Percentiles rank a stretch among this genome's conserved stretches.
These are phyloP conservation scores for Idaea straminata DNA, from an alignment of 2,888 invertebrate genomes.

Conservation along the genomic window DNA sequence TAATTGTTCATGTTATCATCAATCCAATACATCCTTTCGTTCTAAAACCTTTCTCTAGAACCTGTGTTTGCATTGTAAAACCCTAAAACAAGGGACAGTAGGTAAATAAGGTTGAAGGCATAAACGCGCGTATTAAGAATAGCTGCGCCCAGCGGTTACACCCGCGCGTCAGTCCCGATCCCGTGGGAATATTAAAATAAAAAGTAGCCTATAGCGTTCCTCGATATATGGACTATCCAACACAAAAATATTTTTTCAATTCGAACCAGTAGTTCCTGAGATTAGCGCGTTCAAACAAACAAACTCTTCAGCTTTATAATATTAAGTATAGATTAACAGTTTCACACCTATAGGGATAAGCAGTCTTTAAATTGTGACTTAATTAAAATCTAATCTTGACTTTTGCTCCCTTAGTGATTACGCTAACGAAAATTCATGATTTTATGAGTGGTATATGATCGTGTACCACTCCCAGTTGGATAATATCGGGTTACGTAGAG, in stretches of 20 bases:
- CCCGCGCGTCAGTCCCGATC: too few species aligned
- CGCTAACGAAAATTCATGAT: slow-evolving; percentile 30
- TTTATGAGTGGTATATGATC: slow-evolving; percentile 27
- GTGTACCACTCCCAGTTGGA: slow-evolving; percentile 23
- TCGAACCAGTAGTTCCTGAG: too few species aligned
- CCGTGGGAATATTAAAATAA: too few species aligned
- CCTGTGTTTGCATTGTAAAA: not conserved
- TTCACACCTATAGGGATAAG: slow-evolving; percentile 32
- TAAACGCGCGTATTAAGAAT: slow-evolving; percentile 26
- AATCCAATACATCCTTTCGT: too few species aligned
- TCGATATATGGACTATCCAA: too few species aligned
- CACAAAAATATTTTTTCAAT: too few species aligned
- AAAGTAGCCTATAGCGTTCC: too few species aligned
- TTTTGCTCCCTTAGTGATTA: slow-evolving; percentile 35
- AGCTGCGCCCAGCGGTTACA: too few species aligned
- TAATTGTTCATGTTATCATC: too few species aligned
- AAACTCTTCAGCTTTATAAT: too few species aligned
- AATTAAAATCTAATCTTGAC: slow-evolving; percentile 46
- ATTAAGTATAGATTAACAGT: too few species aligned
- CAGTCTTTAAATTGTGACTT: slow-evolving; percentile 43
- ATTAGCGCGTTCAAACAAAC: too few species aligned
- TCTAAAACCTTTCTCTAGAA: not conserved
- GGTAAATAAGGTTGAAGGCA: slow-evolving; percentile 7
- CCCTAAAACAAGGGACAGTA: slow-evolving; percentile 4
- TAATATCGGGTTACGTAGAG: slow-evolving; percentile 24